Conservation (phyloP, 2,113 vertebrate species). For the Etheostoma cragini region DNA sequence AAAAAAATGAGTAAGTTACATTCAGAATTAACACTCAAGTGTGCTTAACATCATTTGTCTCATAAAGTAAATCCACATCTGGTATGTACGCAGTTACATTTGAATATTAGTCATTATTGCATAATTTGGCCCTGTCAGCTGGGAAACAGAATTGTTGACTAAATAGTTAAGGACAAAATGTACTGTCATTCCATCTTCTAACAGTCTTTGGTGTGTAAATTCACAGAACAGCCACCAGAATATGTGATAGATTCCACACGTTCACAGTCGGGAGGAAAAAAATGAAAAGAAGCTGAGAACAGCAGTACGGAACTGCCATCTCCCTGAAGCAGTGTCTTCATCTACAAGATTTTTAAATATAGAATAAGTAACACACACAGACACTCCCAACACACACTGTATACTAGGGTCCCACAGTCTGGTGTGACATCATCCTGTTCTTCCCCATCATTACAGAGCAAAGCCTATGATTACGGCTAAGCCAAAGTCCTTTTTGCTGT, state of each 20-base stretch:
- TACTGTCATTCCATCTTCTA: too few relatives aligned
- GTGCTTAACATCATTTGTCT: background rate
- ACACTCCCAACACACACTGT: background rate
- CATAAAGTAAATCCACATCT: conserved; percentile 1
- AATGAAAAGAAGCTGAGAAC: background rate
- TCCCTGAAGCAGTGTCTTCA: background rate
- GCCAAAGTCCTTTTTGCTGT: conserved; percentile 12
- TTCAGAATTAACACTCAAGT: background rate
- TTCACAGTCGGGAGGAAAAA: conserved; percentile 33
- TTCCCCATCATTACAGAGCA: conserved; percentile 35
- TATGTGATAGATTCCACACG: conserved; percentile 50
- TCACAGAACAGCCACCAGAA: conserved; percentile 44
- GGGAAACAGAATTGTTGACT: background rate
- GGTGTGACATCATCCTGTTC: conserved; percentile 28
- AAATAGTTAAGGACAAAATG: too few relatives aligned
- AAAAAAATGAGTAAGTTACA: background rate
- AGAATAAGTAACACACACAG: conserved; percentile 8
- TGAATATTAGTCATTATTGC: background rate
- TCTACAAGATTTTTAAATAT: conserved; percentile 37
- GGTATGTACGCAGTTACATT: background rate
- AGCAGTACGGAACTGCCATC: conserved; percentile 5
- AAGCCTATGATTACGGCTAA: conserved; percentile 57
- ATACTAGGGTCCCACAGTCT: conserved; percentile 21
- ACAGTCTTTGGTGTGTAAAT: conserved; percentile 26
- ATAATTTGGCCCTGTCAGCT: background rate